Percentiles rank a stretch among this genome's conserved stretches.
Evolutionary conservation across 2,797 vertebrate species (phyloP).

Genomic region (Dermochelys coriacea): DNA sequence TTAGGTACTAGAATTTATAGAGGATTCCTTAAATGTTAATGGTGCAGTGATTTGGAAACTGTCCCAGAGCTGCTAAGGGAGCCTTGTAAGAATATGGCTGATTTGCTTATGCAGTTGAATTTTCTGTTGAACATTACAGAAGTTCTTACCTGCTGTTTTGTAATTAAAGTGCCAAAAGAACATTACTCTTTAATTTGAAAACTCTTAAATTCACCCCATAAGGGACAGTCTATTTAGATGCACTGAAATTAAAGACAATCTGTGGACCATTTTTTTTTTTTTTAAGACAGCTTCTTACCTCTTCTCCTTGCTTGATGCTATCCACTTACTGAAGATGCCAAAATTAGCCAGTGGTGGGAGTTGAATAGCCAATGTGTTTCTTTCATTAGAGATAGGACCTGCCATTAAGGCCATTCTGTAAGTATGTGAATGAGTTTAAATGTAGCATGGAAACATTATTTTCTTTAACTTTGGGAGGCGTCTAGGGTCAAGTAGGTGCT

Average conservation of each 20-base stretch:
- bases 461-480: neutral
- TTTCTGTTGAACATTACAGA: slow-evolving; percentile 62
- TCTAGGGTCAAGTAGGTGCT: neutral
- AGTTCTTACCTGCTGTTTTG: slow-evolving; percentile 56
- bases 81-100: slow-evolving; percentile 50
- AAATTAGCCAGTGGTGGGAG: neutral
- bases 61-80: slow-evolving; percentile 68
- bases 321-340: neutral
- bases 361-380: neutral
- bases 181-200: neutral
- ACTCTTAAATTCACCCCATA: neutral
- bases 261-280: neutral
- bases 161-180: slow-evolving; percentile 68
- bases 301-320: neutral
- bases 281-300: neutral
- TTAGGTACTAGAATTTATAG: slow-evolving; percentile 61
- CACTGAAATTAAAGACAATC: neutral
- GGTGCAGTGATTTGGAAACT: slow-evolving; percentile 72
- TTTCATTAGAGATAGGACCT: neutral
- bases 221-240: neutral
- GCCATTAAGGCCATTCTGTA: neutral
- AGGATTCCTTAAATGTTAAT: slow-evolving; percentile 74
- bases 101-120: slow-evolving; percentile 51
- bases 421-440: neutral
- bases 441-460: neutral